Evolutionary conservation across 2,888 invertebrate genomes (phyloP).

Genomic region (Anagyrus pseudococci): DNA sequence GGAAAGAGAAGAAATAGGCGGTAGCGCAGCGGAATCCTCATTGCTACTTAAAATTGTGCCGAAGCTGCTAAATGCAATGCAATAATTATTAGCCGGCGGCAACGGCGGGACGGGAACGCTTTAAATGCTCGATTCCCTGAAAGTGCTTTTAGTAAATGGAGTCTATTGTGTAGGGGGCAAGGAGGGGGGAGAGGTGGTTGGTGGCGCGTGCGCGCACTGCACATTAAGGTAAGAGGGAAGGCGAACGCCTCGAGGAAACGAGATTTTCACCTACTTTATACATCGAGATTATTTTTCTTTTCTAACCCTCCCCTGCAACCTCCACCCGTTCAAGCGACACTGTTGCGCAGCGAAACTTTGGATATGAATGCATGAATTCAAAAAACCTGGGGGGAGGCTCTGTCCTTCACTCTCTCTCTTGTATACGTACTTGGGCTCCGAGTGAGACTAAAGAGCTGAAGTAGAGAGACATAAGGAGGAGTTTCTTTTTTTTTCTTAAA

Average conservation of each 20-base stretch:
- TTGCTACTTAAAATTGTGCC: slow-evolving; percentile 26
- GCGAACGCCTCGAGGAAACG: slow-evolving; percentile 7
- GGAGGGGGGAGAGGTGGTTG: too few relatives aligned
- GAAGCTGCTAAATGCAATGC: slow-evolving; percentile 12
- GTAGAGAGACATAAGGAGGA: too few relatives aligned
- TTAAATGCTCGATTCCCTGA: slow-evolving; percentile 15
- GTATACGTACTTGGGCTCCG: too few relatives aligned
- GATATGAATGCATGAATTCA: neutral
- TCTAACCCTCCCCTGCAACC: neutral
- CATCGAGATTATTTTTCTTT: too few relatives aligned
- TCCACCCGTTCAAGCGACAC: too few relatives aligned
- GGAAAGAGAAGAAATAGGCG: slow-evolving; percentile 28
- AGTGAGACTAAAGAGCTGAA: too few relatives aligned
- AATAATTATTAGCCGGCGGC: slow-evolving; percentile 28
- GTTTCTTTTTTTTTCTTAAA: too few relatives aligned
- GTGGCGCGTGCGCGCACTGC: neutral
- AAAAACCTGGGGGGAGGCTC: too few relatives aligned
- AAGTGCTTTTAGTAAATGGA: slow-evolving; percentile 24
- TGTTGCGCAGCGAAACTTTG: too few relatives aligned
- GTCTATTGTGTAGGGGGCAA: slow-evolving; percentile 7
- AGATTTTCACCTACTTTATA: slow-evolving; percentile 14
- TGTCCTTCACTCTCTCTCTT: too few relatives aligned
- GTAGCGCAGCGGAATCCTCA: neutral
- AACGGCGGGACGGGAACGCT: neutral
- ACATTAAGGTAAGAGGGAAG: neutral